A percentile compares a stretch with the other conserved stretches of the same genome.
phyloP scores from a whole-genome alignment of 2,113 vertebrate genomes.

The Malurus melanocephalus region DNA sequence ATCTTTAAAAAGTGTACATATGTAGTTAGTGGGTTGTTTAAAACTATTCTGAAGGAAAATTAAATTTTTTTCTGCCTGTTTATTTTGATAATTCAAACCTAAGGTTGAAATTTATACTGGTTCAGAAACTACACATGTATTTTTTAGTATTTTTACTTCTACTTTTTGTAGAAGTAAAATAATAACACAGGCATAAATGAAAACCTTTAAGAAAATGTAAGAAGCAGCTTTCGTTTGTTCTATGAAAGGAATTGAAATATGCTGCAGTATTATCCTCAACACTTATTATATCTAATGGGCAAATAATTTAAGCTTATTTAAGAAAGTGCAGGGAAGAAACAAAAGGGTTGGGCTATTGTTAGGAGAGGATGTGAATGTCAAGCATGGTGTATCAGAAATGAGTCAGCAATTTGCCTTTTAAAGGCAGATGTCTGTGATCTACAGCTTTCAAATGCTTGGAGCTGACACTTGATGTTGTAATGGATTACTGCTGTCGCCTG shows the following conservation, averaged over 20 bases:
- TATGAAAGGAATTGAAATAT: constrained; percentile 13
- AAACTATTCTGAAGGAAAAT: background rate
- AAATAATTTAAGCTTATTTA: constrained; percentile 34
- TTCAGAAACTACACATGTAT: background rate
- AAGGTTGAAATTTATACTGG: background rate
- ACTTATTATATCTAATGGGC: constrained; percentile 1
- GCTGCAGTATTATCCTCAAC: background rate
- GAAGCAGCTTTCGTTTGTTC: background rate
- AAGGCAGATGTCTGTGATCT: background rate
- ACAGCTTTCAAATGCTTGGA: background rate
- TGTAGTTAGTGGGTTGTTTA: background rate
- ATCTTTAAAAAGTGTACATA: accelerated
- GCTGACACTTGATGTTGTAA: background rate
- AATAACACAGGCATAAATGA: background rate
- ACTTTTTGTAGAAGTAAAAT: background rate
- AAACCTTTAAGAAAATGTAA: background rate
- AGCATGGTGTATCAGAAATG: background rate
- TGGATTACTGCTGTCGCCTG: background rate
- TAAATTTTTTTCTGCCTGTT: background rate
- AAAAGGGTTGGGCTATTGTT: background rate
- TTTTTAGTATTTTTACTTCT: background rate
- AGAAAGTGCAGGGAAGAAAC: background rate
- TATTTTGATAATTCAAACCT: background rate
- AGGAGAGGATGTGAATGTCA: background rate
- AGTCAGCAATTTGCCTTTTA: background rate